Evolutionary conservation across 2,888 invertebrate species (phyloP), one percentile per base, ranked within the genome.

Genomic region (Frankliniella intonsa): DNA sequence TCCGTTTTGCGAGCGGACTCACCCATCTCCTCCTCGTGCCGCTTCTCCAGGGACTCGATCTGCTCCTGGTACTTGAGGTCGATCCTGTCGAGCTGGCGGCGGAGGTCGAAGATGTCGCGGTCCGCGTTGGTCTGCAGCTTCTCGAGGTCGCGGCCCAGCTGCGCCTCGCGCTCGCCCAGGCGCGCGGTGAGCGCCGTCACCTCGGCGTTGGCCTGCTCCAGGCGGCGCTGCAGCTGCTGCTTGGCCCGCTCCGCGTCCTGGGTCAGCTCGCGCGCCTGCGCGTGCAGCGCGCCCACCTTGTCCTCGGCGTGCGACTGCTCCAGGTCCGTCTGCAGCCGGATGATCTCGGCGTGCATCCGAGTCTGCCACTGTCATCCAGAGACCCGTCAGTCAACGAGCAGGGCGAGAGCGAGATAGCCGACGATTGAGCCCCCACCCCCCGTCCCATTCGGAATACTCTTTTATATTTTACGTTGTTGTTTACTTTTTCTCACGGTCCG

Each of bases 11-110:
- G 38, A 2, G 55, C 55, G 55, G 51, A 84, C 86, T 87, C 87
- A 94, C 94, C 94, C 88, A 92, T 89, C 87, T 94, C 93, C 83
- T 89, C 89, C 84, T 92, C 92, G 86, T 93, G 92, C 84, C 91
- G 88, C 82, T 91, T 90, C 22, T 90, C 90, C 86, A 94, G 87
- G 84, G 92, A 91, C 84, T 94, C 94, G 12, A 93, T 90, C 85
- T 93, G 92, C 84, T 93, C 93, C 80, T 93, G 92, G 87, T 94
- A 93, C 11, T 90, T 90, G 87, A 93, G 92, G 86, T 94, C 94
- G 82, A 94, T 91, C 87, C 93, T 93, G 86, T 93, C 92, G 87
- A 94, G 89, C 82, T 94, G 90, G 85, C 92, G 89, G 80, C 94
- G 89, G 81, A 94, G 89, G 86, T 94, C 94, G 86, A 93, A 88